These are phyloP conservation scores for Dreissena polymorpha DNA, from an alignment of 1,140 invertebrate species.

Conservation along the genomic window DNA sequence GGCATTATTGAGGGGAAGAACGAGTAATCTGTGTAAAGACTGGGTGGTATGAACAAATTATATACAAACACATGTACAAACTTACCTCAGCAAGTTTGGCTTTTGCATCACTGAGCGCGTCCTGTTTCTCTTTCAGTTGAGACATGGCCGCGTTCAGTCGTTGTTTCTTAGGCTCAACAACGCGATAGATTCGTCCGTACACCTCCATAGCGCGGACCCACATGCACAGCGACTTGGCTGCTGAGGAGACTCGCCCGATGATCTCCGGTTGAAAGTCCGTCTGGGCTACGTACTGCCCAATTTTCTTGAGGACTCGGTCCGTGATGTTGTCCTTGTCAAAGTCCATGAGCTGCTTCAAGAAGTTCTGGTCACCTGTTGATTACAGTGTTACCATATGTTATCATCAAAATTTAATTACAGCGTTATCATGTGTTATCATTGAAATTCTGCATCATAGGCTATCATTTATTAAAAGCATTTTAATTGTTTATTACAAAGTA, in stretches of 20 bases:
- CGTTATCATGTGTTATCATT: too few species aligned
- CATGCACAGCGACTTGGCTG: constrained; percentile 91
- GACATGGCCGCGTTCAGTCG: constrained; percentile 86
- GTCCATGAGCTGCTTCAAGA: constrained; percentile 85
- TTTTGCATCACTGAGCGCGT: constrained; percentile 86
- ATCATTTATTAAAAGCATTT: too few species aligned
- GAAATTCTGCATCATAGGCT: too few species aligned
- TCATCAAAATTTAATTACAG: too few species aligned
- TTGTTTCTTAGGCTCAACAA: constrained; percentile 91
- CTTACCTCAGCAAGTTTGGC: constrained; percentile 84
- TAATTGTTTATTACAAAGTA: too few species aligned
- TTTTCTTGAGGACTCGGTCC: constrained; percentile 89
- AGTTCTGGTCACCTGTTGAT: constrained; percentile 78
- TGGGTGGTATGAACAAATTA: neutral
- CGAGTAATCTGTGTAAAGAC: too few species aligned
- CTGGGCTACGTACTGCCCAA: constrained; percentile 88
- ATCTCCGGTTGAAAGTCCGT: constrained; percentile 93
- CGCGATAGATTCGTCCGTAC: constrained; percentile 91
- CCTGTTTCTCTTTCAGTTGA: constrained; percentile 88
- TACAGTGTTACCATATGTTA: too few species aligned
- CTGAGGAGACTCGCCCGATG: constrained; percentile 83
- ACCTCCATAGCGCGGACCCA: constrained; percentile 96
- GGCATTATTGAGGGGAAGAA: too few species aligned
- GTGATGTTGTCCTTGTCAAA: constrained; percentile 94
- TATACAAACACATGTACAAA: too few species aligned